Base-by-base conservation (phyloP, 2,797 vertebrate genomes). In the Melanogrammus aeglefinus region DNA sequence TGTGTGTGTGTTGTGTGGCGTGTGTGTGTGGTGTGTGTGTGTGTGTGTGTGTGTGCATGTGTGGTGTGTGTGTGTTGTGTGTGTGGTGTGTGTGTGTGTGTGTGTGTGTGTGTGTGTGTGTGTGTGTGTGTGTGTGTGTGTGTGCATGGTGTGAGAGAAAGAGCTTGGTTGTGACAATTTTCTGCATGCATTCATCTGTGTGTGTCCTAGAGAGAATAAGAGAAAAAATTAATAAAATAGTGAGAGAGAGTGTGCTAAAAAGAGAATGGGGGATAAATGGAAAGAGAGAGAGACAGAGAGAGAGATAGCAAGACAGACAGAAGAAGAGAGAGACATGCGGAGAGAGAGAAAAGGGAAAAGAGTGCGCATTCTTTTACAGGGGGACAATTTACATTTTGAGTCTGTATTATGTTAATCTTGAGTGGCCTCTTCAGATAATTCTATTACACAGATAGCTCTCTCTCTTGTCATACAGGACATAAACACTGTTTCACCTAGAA, bases 351-450 rank as follows among this genome's bases (percentile, higher is more conserved):
- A 16, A 31, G 78, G 80, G 76, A 82, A 80, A 77, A 83, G 73
- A 83, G 87, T 88, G 87, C 88, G 88, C 83, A 85, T 90, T 82
- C 83, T 71, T 84, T 83, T 85, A 81, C 85, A 85, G 77, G 87
- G 88, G 89, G 87, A 90, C 85, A 85, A 91, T 92, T 89, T 91
- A 86, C 90, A 94, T 92, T 90, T 91, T 88, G 82, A 91, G 91
- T 88, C 88, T 82, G 84, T 89, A 89, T 93, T 93, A 93, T 93
- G 93, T 91, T 92, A 91, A 94, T 94, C 91, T 85, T 74, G 88
- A 93, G 92, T 90, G 90, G 86, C 88, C 92, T 91, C 90, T 92
- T 85, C 83, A 92, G 88, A 91, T 91, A 91, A 91, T 92, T 92
- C 88, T 92, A 92, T 94, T 92, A 93, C 88, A 86, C 87, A 82